Evolutionary conservation across 2,888 invertebrate genomes (phyloP), one percentile per base, ranked within the genome.

Genomic region (Lasioglossum marginatum): DNA sequence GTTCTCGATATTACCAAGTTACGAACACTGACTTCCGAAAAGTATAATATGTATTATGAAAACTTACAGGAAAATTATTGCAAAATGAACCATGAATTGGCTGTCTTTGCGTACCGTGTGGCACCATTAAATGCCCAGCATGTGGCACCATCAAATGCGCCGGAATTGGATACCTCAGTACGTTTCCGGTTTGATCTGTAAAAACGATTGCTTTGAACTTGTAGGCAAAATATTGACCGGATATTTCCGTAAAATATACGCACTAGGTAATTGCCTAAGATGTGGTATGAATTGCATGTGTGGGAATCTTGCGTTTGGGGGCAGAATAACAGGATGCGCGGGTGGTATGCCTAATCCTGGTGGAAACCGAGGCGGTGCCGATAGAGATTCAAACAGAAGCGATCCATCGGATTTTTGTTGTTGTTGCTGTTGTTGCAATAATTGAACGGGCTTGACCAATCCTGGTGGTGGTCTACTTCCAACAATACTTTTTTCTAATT

Each of bases 401-500:
- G 92, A 92, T 57, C 92, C 91, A 14, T 92, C 90, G 14, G 88
- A 52, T 77, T 92, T 92, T 68, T 92, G 92, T 92, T 89, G 92
- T 63, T 90, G 86, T 63, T 90, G 92, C 16, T 71, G 76, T 2
- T 63, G 76, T 2, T 89, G 92, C 91, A 89, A 82, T 77, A 92
- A 93, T 77, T 93, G 92, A 48, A 90, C 81, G 40, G 92, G 91
- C 89, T 91, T 93, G 63, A 81, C 87, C 81, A 94, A 87, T 92
- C 95, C 90, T 48, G 93, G 92, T 45, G 92, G 93, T 27, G 95
- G 95, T 81, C 95, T 95, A 73, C 95, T 95, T 88, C 96, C 96
- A 1, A 97, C 96, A 79, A 97, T 95, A 90, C 97, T 97, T 68
- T 97, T 96, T 93, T 97, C 97, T 92, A 97, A 90, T 93, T 97